These are phyloP conservation scores for Drosophila macrothrix DNA, from an alignment of 2,888 invertebrate species.

Conservation along the genomic window DNA sequence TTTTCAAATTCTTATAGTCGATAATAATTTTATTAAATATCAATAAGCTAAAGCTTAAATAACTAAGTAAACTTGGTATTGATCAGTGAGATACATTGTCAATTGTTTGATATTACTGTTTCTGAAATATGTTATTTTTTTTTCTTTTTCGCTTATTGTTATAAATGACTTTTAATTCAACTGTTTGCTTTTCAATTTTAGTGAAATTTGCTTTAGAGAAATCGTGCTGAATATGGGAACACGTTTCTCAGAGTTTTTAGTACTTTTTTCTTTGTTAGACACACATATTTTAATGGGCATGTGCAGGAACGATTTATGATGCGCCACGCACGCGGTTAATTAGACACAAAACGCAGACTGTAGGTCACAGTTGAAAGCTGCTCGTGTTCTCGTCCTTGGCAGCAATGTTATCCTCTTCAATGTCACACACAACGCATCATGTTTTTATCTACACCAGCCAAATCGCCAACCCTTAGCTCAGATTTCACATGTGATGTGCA, in stretches of 20 bases:
- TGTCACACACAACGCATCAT: slow-evolving; percentile 71
- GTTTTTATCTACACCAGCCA: slow-evolving; percentile 64
- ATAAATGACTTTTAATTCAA: not conserved
- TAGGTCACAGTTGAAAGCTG: slow-evolving; percentile 50
- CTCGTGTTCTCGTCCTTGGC: slow-evolving; percentile 46
- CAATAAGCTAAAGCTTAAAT: not conserved
- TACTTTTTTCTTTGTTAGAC: slow-evolving; percentile 37
- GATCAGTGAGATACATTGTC: not conserved
- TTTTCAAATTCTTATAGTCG: not conserved
- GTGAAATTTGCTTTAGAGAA: not conserved
- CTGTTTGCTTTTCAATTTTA: not conserved
- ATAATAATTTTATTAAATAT: not conserved
- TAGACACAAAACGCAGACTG: slow-evolving; percentile 63
- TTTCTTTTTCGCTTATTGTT: not conserved
- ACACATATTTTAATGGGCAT: slow-evolving; percentile 76
- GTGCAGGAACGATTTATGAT: slow-evolving; percentile 77
- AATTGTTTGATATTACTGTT: not conserved
- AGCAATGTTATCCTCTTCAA: slow-evolving; percentile 72
- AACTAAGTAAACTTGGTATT: not conserved
- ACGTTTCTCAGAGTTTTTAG: slow-evolving; percentile 26
- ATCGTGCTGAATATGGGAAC: slow-evolving; percentile 27
- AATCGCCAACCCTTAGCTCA: slow-evolving; percentile 73
- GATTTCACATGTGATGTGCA: slow-evolving; percentile 59
- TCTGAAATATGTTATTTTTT: not conserved
- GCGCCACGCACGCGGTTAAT: slow-evolving; percentile 81